Conservation (phyloP, 2,888 invertebrate species). For the Cerastis leucographa region DNA sequence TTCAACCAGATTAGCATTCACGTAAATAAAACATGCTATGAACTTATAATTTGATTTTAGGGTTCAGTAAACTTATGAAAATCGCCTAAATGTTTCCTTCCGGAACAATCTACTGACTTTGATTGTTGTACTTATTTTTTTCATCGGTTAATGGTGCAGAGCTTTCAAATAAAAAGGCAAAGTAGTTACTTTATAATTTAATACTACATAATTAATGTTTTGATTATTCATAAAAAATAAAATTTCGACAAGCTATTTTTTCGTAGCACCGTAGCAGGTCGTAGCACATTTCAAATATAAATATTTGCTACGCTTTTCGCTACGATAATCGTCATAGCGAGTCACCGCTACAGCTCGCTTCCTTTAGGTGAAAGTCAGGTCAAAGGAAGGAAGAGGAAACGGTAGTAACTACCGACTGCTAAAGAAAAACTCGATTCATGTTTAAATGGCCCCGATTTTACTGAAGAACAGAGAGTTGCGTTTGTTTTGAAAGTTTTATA, state of each 20-base stretch:
- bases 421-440: constrained; percentile 62
- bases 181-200: neutral
- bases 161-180: neutral
- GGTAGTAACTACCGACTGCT: constrained; percentile 60
- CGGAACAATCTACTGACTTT: neutral
- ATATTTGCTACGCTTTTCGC: constrained; percentile 67
- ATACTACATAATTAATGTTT: neutral
- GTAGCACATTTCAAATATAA: constrained; percentile 62
- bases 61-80: constrained; percentile 36
- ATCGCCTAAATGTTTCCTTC: constrained; percentile 19
- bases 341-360: constrained; percentile 60
- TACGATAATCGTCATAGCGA: constrained; percentile 60
- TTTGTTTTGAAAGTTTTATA: constrained; percentile 14
- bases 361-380: constrained; percentile 66
- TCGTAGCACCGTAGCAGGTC: constrained; percentile 54
- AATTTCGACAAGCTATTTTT: constrained; percentile 18
- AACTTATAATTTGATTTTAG: constrained; percentile 24
- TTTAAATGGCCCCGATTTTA: constrained; percentile 60
- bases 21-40: constrained; percentile 56
- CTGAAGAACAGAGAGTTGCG: constrained; percentile 19
- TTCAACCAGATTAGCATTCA: constrained; percentile 48
- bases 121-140: neutral
- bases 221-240: neutral
- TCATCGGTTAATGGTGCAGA: neutral
- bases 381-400: constrained; percentile 71